Evolutionary conservation across 2,113 vertebrate species (phyloP), one percentile per base, ranked within the genome.

Genomic region (Charadrius vociferus): DNA sequence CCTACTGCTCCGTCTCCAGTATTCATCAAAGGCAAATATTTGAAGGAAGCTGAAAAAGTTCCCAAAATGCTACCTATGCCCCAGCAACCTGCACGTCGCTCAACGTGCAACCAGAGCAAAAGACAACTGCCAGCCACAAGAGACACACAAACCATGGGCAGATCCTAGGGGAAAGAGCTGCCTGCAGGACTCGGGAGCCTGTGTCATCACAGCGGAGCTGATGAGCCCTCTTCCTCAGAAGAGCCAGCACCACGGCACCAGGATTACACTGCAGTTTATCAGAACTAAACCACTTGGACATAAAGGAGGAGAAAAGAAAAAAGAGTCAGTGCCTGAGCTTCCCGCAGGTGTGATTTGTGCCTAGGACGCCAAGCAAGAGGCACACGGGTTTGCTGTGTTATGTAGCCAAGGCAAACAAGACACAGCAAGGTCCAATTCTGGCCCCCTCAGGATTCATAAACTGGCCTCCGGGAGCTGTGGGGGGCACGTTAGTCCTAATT

Each of bases 321-420:
- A 36, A 36, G 62, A 3, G 68, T 67, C 34, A 0, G 34, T 75
- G 89, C 63, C 72, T 47, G 79, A 93, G 80, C 68, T 39, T 78
- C 7, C 82, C 91, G 88, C 95, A 97, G 95, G 95, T 97, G 96
- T 93, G 96, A 96, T 89, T 86, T 95, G 93, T 95, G 75, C 75
- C 86, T 78, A 2, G 81, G 36, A 81, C 0, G 63, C 96, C 95
- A 95, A 89, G 89, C 77, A n/a, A 34, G 58, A 92, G 85, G 56
- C 85, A 91, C 79, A 56, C 0, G 12, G 89, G 29, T 29, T 78
- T 41, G 58, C 86, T 86, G 75, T 82, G 58, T 72, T 91, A 15
- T 1, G 56, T 12, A 95, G 97, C 97, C 97, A 98, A 98, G 78
- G 90, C 85, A 97, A 97, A 96, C 96, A 97, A 90, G 91, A 71